Evolutionary conservation across 2,888 invertebrate genomes (phyloP), one percentile per base, ranked within the genome.

Genomic region (Merodon equestris): DNA sequence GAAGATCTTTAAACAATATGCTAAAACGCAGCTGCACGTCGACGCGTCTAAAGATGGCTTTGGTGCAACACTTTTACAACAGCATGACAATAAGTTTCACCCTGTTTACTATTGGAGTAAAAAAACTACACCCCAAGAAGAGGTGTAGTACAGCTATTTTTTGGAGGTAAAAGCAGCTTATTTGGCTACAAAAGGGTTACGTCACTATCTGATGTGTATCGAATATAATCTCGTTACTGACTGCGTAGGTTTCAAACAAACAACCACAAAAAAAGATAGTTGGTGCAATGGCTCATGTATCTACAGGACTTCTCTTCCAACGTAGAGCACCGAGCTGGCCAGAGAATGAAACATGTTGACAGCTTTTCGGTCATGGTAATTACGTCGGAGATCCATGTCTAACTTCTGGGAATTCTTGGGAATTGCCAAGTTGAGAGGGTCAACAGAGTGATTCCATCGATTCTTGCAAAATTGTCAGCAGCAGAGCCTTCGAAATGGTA

Each of bases 101-200:
- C 71, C 68, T 0, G 40, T 73, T 63, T 19, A n/a, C 27, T 53
- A 53, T 53, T 53, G 36, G 53, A 34, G 36, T 18, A 53, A 36
- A 9, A 53, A 53, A 47, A 60, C 48, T 4, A 27, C 36, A 13
- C 47, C 54, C 4, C 50, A 27, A 38, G 40, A 68, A 53, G 50
- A 57, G 45, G 60, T 47, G 44, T 18, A 44, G 12, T 48, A 67
- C n/a, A 58, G 60, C 82, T 83, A 84, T 13, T 82, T 83, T 42
- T 38, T 84, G 10, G 82, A 84, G 47, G 72, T 76, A 7, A 45
- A 83, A 13, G 84, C 84, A 0, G 79, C 84, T 9, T 70, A 82
- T 13, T 54, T 72, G 7, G 81, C 83, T 0, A 12, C 83, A 14
- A 82, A 83, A 45, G 85, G 83, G 48, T 84, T 84, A 84, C 5